These are phyloP conservation scores for Dusona sp. DNA, from an alignment of 2,888 invertebrate genomes.

Conservation along the genomic window DNA sequence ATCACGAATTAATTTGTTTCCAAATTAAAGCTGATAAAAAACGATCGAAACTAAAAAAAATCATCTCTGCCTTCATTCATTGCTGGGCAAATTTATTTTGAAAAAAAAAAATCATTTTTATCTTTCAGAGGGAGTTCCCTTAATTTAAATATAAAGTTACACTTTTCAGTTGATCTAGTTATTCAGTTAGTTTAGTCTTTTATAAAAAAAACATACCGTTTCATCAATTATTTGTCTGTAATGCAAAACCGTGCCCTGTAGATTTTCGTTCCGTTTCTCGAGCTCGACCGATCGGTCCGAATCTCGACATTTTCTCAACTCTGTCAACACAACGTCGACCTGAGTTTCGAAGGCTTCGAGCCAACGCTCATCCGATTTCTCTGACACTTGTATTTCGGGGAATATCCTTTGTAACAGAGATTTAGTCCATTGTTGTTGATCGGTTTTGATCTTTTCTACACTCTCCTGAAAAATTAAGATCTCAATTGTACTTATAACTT, in stretches of 20 bases:
- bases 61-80: too few relatives aligned
- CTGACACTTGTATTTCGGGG: constrained; percentile 86
- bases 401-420: constrained; percentile 88
- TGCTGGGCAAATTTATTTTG: too few relatives aligned
- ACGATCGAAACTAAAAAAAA: too few relatives aligned
- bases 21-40: too few relatives aligned
- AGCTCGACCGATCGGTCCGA: constrained; percentile 85
- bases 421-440: constrained; percentile 85
- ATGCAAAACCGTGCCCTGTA: constrained; percentile 88
- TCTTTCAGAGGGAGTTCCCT: too few relatives aligned
- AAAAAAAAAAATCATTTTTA: too few relatives aligned
- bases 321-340: constrained; percentile 76
- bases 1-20: too few relatives aligned
- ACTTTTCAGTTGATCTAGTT: too few relatives aligned
- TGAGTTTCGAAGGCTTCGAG: constrained; percentile 80
- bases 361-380: constrained; percentile 82
- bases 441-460: constrained; percentile 80
- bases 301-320: constrained; percentile 73
- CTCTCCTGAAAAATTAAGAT: constrained; percentile 75
- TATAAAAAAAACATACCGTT: constrained; percentile 87
- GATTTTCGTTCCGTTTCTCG: constrained; percentile 87
- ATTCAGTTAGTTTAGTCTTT: neutral
- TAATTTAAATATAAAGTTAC: too few relatives aligned
- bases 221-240: constrained; percentile 92
- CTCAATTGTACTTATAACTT: neutral